Evolutionary conservation across 2,113 vertebrate species (phyloP).

Genomic region (Ophthalmolycus amberensis): DNA sequence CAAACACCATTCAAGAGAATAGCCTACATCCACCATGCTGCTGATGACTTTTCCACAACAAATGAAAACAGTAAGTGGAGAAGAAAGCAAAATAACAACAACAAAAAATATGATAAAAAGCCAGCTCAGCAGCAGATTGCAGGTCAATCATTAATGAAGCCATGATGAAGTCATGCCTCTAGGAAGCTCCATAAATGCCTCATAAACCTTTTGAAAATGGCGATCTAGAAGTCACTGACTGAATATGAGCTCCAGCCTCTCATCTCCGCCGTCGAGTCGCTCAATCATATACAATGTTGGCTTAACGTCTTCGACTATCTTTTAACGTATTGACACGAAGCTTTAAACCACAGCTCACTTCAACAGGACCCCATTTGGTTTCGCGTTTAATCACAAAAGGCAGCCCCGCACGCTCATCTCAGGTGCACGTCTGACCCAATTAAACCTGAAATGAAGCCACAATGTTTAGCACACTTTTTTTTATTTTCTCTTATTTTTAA

Average conservation of each 20-base stretch:
- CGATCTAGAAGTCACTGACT: constrained; percentile 22
- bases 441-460: neutral
- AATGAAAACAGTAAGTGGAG: neutral
- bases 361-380: neutral
- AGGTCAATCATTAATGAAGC: constrained; percentile 79
- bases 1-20: neutral
- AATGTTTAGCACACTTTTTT: neutral
- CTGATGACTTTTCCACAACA: neutral
- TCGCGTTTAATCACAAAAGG: neutral
- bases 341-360: constrained; percentile 14
- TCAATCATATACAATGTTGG: constrained; percentile 6
- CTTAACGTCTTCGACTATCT: constrained; percentile 9
- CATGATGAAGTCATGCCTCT: constrained; percentile 58
- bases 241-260: constrained; percentile 9
- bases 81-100: neutral
- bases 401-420: neutral
- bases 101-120: constrained; percentile 1
- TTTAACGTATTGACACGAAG: neutral
- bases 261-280: neutral
- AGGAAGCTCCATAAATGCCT: constrained; percentile 67
- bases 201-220: constrained; percentile 63
- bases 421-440: constrained; percentile 3
- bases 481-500: neutral
- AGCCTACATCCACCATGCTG: too few species aligned
- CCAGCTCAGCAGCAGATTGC: constrained; percentile 69